Evolutionary conservation across 2,888 invertebrate species (phyloP), one percentile per base, ranked within the genome.

Genomic region (Deilephila elpenor): DNA sequence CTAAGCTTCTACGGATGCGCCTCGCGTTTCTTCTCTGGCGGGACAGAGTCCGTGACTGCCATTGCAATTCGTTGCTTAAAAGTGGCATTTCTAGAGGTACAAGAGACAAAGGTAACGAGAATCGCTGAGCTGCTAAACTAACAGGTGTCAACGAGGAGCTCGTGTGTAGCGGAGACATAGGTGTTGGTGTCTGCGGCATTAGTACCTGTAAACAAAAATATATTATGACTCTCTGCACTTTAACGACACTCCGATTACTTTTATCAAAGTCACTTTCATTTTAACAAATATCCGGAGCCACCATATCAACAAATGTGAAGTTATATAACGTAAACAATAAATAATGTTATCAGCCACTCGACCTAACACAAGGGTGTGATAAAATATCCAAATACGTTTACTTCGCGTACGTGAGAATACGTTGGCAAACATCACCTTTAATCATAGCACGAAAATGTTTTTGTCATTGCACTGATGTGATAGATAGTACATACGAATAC

Each of bases 151-250:
- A 14, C 64, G 56, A 29, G 19, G 59, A 44, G 25, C 37, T 37
- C 34, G 72, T 32, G 25, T 20, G 67, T 19, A 59, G 1, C 14
- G 37, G 34, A 20, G 25, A 11, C 67, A 73, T 73, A 11, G 59
- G 59, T 20, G 20, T 17, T 20, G 37, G 29, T 34, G 20, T 59
- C 51, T 67, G 67, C 67, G 67, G 25, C 44, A 67, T 5, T 4
- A 67, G 20, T 19, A 73, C 53, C 72, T 73, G 67, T 44, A 44
- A 19, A 73, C 64, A 67, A 73, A 64, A 72, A 72, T 71, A 56
- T n/a, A 20, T 59, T 51, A 44, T 67, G 44, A 67, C 44, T 25
- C 25, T 44, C 29, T 44, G 67, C 51, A 51, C 25, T 6, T 51
- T 25, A 44, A 67, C 25, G 25, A 44, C 51, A 25, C 51, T 67